These are phyloP conservation scores for Mantis religiosa DNA, from an alignment of 2,888 invertebrate species.

Conservation along the genomic window DNA sequence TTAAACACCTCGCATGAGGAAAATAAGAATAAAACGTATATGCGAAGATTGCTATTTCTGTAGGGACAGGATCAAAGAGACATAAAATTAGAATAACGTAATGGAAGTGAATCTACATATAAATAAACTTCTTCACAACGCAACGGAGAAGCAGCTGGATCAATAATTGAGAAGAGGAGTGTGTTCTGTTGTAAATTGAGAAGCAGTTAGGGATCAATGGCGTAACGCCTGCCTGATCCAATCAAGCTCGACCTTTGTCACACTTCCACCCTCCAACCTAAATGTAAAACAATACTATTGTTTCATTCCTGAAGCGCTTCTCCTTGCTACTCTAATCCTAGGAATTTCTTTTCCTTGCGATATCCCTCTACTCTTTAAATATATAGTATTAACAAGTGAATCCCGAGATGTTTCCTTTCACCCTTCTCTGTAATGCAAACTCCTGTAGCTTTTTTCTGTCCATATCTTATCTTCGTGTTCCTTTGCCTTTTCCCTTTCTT, in stretches of 20 bases:
- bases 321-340: not conserved
- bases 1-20: too few species aligned
- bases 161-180: not conserved
- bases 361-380: not conserved
- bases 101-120: not conserved
- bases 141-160: not conserved
- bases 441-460: not conserved
- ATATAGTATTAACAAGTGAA: not conserved
- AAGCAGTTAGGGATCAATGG: not conserved
- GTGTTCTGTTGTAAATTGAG: not conserved
- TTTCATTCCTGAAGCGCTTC: not conserved
- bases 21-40: too few species aligned
- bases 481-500: too few species aligned
- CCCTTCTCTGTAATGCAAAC: not conserved
- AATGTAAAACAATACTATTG: not conserved
- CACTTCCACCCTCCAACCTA: not conserved
- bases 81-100: not conserved
- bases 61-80: not conserved
- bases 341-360: not conserved
- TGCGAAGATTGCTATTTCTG: not conserved
- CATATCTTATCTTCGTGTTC: too few species aligned
- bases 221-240: not conserved
- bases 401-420: too few species aligned
- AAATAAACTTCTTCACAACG: not conserved
- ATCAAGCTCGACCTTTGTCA: not conserved